Evolutionary conservation across 2,888 invertebrate species (phyloP), one percentile per base, ranked within the genome.

Genomic region (Drosophila merina): DNA sequence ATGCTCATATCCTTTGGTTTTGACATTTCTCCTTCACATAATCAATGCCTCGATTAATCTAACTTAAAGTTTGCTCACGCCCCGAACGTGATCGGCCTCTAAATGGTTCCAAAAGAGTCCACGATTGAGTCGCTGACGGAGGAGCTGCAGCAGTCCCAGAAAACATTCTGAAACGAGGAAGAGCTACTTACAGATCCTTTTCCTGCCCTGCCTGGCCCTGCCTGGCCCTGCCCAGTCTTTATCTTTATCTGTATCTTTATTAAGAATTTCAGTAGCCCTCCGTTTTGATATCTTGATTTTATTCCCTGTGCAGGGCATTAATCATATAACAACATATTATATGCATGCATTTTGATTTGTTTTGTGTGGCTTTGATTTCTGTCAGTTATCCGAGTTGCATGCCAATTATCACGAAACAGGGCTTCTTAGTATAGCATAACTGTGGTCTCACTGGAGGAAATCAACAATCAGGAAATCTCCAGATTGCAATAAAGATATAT

Each of bases 221-320:
- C 63, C 62, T 2, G n/a, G 26, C 42, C 31, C 42, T 25, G 59
- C 48, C 42, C 64, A 52, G 67, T 66, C 67, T 36, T 71, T 62
- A 48, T 28, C 51, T 72, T 48, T 62, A 70, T 47, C 69, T 73
- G 86, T 87, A 88, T 89, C 89, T 89, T 89, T 88, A 88, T 88
- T 89, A 88, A 87, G 89, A 88, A 89, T 86, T 86, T 84, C 86
- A 88, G 89, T 86, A 88, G 89, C 79, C 74, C 74, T 78, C 67
- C 63, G 64, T 70, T 66, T 78, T 86, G 85, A 85, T 85, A 85
- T 85, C 85, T 86, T 86, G 85, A 88, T 86, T 86, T 75, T 81
- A 81, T 86, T 77, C 62, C 56, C 57, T 64, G 60, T 55, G 52
- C 67, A 59, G 69, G 62, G 75, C 72, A 75, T 75, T 75, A 75